Percentiles rank a stretch among this genome's conserved stretches.
These are phyloP conservation scores for Scartelaos histophorus DNA, from an alignment of 2,113 vertebrate genomes.

Conservation along the genomic window DNA sequence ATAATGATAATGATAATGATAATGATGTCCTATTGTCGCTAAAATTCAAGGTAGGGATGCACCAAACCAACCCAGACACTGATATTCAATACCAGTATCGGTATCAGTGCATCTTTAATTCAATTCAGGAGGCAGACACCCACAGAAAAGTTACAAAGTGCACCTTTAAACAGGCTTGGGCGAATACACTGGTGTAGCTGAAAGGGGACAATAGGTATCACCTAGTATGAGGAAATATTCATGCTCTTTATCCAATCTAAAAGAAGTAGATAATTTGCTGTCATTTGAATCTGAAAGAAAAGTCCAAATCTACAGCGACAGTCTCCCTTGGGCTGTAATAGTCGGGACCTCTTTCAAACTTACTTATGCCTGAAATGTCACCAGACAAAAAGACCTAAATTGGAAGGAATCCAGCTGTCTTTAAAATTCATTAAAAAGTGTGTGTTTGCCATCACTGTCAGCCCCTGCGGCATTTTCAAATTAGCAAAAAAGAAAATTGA, in stretches of 20 bases:
- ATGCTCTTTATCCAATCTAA: background rate
- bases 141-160: no score
- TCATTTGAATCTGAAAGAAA: background rate
- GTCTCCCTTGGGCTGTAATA: background rate
- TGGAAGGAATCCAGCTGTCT: background rate
- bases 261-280: background rate
- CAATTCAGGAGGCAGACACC: background rate
- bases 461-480: slow-evolving; percentile 5
- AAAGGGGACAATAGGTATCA: background rate
- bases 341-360: background rate
- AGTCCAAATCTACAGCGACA: background rate
- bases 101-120: no score
- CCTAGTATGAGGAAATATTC: background rate
- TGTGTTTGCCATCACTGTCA: background rate
- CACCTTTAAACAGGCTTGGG: background rate
- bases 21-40: no score
- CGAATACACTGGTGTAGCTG: background rate
- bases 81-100: no score
- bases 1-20: no score
- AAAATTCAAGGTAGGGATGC: no score
- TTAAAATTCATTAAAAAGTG: slow-evolving; percentile 2
- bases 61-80: no score
- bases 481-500: background rate
- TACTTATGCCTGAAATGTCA: background rate
- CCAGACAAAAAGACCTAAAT: background rate